phyloP scores from a whole-genome alignment of 2,888 invertebrate genomes.

The Lycia hirtaria region DNA sequence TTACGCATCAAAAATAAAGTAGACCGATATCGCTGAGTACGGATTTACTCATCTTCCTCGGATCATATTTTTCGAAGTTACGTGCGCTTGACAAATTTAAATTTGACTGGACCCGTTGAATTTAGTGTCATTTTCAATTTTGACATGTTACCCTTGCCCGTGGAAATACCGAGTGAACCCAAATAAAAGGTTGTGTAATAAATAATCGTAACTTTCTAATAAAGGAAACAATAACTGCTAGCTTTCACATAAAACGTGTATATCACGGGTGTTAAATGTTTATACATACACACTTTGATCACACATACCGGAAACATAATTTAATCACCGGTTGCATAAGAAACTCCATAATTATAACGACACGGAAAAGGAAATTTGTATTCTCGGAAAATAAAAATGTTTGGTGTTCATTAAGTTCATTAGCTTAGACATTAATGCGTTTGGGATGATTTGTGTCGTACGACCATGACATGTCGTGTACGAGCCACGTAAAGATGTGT shows the following conservation, averaged over 20 bases:
- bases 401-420: constrained; percentile 15
- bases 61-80: too few species aligned
- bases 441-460: constrained; percentile 14
- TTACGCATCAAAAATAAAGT: too few species aligned
- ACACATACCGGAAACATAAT: constrained; percentile 11
- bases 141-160: too few species aligned
- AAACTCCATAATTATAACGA: constrained; percentile 17
- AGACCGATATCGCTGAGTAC: too few species aligned
- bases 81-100: too few species aligned
- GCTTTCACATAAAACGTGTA: not conserved
- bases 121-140: too few species aligned
- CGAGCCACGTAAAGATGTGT: not conserved
- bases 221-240: not conserved
- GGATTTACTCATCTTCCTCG: too few species aligned
- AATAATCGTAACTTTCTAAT: not conserved
- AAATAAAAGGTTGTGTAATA: not conserved
- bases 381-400: constrained; percentile 17
- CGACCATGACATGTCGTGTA: constrained; percentile 16
- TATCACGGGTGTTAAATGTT: not conserved
- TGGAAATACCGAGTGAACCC: too few species aligned
- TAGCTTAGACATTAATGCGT: constrained; percentile 20
- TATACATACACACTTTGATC: constrained; percentile 6
- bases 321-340: constrained; percentile 13
- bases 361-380: constrained; percentile 20
- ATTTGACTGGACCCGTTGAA: too few species aligned